These are phyloP conservation scores for Struthidea cinerea DNA, from an alignment of 2,113 vertebrate species.

Conservation along the genomic window DNA sequence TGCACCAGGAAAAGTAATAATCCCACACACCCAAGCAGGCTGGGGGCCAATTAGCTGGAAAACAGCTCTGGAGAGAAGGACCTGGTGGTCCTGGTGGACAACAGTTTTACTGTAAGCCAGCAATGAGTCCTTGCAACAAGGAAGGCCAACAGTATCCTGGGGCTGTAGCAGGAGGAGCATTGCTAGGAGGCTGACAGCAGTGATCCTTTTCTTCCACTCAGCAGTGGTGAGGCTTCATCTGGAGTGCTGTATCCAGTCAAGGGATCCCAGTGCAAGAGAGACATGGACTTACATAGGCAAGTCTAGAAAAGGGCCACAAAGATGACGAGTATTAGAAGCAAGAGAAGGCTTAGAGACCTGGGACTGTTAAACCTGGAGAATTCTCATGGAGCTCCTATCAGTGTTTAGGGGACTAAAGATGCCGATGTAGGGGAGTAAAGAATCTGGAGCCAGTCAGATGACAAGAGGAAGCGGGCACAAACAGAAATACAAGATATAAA, in stretches of 20 bases:
- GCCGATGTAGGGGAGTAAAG: not conserved
- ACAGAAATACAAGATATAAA: not conserved
- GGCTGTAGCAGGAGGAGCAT: not conserved
- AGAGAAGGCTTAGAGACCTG: not conserved
- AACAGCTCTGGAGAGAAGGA: not conserved
- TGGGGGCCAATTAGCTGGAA: not conserved
- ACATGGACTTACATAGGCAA: not conserved
- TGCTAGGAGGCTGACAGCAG: not conserved
- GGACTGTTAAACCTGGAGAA: not conserved
- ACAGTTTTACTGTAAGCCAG: not conserved
- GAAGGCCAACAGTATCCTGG: not conserved
- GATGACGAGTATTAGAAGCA: not conserved
- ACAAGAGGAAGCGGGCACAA: not conserved
- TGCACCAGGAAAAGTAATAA: not conserved
- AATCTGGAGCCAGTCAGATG: not conserved
- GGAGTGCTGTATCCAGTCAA: not conserved
- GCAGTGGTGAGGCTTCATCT: not conserved
- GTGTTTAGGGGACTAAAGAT: not conserved
- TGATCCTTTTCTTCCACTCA: not conserved
- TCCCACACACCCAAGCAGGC: accelerated
- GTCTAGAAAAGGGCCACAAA: not conserved
- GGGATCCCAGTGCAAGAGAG: not conserved
- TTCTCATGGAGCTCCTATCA: not conserved
- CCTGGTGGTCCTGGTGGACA: not conserved
- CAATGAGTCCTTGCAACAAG: not conserved